phyloP scores from a whole-genome alignment of 2,888 invertebrate genomes.

The Lycocerus yunnanus region DNA sequence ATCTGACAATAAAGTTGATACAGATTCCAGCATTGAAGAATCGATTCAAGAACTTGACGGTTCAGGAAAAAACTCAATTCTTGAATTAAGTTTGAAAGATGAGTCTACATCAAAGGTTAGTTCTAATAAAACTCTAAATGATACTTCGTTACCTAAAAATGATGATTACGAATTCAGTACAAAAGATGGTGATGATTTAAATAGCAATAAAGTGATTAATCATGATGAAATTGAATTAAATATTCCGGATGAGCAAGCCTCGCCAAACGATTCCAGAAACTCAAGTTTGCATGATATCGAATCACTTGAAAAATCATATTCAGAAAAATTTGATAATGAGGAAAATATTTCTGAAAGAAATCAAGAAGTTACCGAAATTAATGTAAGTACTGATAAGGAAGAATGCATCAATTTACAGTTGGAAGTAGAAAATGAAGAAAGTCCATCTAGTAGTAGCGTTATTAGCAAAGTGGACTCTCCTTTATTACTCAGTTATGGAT shows the following conservation, averaged over 20 bases:
- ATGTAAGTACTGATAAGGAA: background rate
- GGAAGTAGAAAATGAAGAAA: conserved; percentile 4
- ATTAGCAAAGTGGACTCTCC: background rate
- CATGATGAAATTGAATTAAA: background rate
- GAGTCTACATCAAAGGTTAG: background rate
- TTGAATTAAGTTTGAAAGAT: background rate
- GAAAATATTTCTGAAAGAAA: background rate
- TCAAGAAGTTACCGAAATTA: background rate
- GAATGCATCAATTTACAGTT: background rate
- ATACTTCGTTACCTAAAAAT: background rate
- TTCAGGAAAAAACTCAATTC: background rate
- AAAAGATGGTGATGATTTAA: background rate
- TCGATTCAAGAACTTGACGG: background rate
- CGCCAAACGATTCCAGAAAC: background rate
- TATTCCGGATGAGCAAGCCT: background rate
- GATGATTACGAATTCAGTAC: background rate
- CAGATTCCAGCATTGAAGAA: background rate
- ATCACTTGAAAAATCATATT: background rate
- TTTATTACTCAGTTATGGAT: conserved; percentile 27
- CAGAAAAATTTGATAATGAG: background rate
- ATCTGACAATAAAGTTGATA: background rate
- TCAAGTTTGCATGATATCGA: background rate
- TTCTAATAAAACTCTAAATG: background rate
- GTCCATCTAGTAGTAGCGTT: background rate
- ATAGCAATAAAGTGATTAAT: background rate